Conservation (phyloP, 2,797 vertebrate genomes). For the Sternotherus odoratus region DNA sequence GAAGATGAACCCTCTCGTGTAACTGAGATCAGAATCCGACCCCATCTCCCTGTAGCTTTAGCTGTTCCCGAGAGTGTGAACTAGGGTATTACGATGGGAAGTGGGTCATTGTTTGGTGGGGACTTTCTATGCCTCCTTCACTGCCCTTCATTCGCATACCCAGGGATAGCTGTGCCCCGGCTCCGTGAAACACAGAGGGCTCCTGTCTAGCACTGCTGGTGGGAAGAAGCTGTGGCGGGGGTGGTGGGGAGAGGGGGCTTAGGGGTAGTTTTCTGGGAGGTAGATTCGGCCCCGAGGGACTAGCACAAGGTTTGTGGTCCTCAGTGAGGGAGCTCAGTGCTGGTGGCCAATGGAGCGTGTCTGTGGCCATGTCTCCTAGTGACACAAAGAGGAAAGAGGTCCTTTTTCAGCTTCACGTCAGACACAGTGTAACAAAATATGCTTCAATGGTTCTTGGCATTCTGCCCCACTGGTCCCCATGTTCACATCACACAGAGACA, state of each 20-base stretch:
- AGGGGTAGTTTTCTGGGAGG: background rate
- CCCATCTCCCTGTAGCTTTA: too few species aligned
- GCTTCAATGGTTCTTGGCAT: background rate
- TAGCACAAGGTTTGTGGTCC: too few species aligned
- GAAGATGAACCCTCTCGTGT: rapidly evolving
- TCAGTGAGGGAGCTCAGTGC: background rate
- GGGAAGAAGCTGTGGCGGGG: background rate
- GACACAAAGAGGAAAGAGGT: background rate
- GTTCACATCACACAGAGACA: background rate
- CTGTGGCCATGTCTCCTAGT: background rate
- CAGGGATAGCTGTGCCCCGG: background rate
- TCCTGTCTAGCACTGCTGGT: background rate
- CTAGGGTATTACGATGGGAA: background rate
- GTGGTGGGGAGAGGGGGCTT: background rate
- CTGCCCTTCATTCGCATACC: background rate
- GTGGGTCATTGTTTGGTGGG: background rate
- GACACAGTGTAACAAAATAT: background rate
- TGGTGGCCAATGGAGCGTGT: background rate
- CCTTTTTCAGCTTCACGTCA: background rate
- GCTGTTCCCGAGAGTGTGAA: background rate
- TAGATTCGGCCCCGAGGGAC: background rate
- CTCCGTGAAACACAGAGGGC: background rate
- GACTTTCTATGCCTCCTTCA: background rate
- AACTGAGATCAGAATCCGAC: rapidly evolving
- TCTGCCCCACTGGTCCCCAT: too few species aligned